A percentile compares a stretch with the other conserved stretches of the same genome.
phyloP scores from a whole-genome alignment of 2,888 invertebrate genomes.

The Glaucopsyche alexis region DNA sequence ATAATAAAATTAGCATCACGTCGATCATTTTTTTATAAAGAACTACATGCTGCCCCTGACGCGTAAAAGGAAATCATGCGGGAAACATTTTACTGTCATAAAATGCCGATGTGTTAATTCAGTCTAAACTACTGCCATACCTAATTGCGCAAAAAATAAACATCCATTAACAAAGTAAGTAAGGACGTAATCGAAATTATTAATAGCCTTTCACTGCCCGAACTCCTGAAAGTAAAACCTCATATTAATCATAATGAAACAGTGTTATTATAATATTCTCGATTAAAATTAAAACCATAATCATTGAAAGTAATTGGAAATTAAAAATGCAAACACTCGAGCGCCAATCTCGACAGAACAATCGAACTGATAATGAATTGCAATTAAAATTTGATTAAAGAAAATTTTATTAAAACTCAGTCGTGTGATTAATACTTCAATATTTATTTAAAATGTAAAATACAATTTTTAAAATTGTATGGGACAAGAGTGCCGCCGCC shows the following conservation, averaged over 20 bases:
- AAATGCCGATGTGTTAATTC: no score
- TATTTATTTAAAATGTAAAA: no score
- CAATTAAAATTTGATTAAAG: background rate
- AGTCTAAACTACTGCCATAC: no score
- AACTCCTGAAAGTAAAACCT: conserved; percentile 9
- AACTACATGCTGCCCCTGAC: no score
- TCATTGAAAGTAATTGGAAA: conserved; percentile 17
- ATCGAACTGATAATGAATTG: conserved; percentile 1
- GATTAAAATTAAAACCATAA: conserved; percentile 5
- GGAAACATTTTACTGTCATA: background rate
- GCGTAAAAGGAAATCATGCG: no score
- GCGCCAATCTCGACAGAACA: background rate
- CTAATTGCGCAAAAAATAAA: no score
- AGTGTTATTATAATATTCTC: conserved; percentile 1
- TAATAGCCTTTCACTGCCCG: background rate
- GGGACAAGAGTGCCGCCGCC: no score
- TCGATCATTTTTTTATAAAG: no score
- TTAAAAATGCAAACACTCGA: conserved; percentile 16
- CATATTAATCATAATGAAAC: background rate
- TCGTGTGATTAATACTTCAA: background rate
- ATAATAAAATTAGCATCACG: background rate
- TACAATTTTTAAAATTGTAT: no score
- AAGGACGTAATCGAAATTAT: background rate
- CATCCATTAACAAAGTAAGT: no score
- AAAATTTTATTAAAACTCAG: background rate